Base-by-base conservation (phyloP, 2,888 invertebrate genomes). In the Synergus gifuensis region DNA sequence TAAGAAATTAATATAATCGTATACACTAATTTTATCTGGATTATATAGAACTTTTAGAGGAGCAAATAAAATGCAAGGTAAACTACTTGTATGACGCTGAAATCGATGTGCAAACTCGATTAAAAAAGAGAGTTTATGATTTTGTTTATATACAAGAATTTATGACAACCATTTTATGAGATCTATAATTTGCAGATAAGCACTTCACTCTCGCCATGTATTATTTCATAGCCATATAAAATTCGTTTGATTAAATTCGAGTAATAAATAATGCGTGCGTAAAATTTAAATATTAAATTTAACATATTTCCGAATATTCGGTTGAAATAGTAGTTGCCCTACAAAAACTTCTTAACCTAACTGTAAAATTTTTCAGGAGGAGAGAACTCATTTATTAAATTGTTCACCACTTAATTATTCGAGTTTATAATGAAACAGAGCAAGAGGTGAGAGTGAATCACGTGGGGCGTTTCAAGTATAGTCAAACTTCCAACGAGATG, bases 91-190 rank as follows among this genome's bases (percentile, higher is more conserved):
- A 18, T 36, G 28, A 73, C n/a, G n/a, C 1, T 36, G 16, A n/a
- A 28, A 36, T 49, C 28, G 46, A 69, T 69, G 49, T 49, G 28
- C 16, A 54, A 69, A 73, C 73, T 54, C 46, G 73, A 73, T 73
- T 36, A 73, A 69, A 40, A n/a, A 18, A 69, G 46, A 69, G 46
- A n/a, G 36, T 73, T 73, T 73, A 73, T 49, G 73, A 73, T 40
- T 16, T 54, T 54, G 63, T 16, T 63, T 44, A 66, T 44, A 14
- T 54, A 62, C 62, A 16, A 14, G 28, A 40, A 73, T 54, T 73
- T 54, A 73, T 73, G 54, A 73, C 73, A 73, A 49, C 12, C 36
- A 73, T 40, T 73, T 54, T 28, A 36, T 36, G 18, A 49, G 4
- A 73, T 46, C 49, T 73, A 36, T 36, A 54, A 36, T 73, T 73